A percentile compares a stretch with the other conserved stretches of the same genome.
These are phyloP conservation scores for Telmatherina bonti DNA, from an alignment of 2,797 vertebrate species.

Conservation along the genomic window DNA sequence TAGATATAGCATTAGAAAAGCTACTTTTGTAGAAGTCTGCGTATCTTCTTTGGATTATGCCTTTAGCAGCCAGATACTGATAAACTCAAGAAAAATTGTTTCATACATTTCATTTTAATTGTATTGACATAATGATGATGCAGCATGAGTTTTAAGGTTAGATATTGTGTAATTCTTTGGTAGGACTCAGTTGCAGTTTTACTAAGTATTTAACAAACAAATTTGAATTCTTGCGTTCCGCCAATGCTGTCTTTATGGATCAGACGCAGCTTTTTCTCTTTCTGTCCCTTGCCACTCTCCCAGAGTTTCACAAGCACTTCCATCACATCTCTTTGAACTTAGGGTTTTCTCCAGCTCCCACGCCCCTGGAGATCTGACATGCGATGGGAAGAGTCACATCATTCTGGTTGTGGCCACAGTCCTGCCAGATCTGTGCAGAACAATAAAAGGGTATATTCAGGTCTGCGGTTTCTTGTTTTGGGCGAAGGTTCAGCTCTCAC, in stretches of 20 bases:
- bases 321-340: conserved; percentile 61
- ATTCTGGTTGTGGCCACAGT: conserved; percentile 38
- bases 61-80: neutral
- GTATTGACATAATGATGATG: neutral
- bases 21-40: neutral
- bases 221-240: conserved; percentile 9
- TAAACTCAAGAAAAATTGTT: neutral
- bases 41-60: neutral
- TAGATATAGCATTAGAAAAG: neutral
- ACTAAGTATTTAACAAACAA: neutral
- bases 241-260: conserved; percentile 35
- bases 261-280: conserved; percentile 24
- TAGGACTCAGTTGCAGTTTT: too few relatives aligned
- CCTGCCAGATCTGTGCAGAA: conserved; percentile 33
- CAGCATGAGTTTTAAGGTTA: neutral
- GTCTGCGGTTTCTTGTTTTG: conserved; percentile 56
- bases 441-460: conserved; percentile 27
- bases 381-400: conserved; percentile 52
- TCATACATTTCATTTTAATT: neutral
- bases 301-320: conserved; percentile 60
- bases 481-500: conserved; percentile 55
- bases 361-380: conserved; percentile 58
- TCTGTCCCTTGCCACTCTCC: conserved; percentile 41
- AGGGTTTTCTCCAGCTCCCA: conserved; percentile 35
- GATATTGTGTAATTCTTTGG: neutral